Percentiles rank a stretch among this genome's conserved stretches.
Evolutionary conservation across 2,888 invertebrate genomes (phyloP).

Genomic region (Drosophila fungiperda): DNA sequence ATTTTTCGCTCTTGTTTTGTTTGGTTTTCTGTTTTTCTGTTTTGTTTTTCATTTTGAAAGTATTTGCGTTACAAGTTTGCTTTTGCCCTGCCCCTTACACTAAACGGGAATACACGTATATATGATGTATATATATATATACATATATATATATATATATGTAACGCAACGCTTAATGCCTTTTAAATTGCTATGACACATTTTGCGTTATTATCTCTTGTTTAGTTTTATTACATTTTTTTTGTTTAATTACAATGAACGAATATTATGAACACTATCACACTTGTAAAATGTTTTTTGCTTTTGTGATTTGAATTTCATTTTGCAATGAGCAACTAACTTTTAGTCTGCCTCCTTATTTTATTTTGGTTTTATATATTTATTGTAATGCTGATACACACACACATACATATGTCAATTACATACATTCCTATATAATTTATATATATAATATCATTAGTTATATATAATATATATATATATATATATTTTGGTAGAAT

Average conservation of each 20-base stretch:
- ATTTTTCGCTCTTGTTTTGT: constrained; percentile 30
- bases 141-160: constrained; percentile 33
- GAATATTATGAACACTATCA: constrained; percentile 81
- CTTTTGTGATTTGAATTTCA: constrained; percentile 46
- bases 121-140: constrained; percentile 16
- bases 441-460: constrained; percentile 74
- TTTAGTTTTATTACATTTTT: constrained; percentile 16
- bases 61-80: constrained; percentile 58
- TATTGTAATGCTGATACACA: constrained; percentile 67
- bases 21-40: constrained; percentile 20
- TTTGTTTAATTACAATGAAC: constrained; percentile 70
- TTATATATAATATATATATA: constrained; percentile 64
- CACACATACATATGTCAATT: constrained; percentile 63
- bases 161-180: constrained; percentile 46
- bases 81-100: constrained; percentile 41
- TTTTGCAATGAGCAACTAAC: constrained; percentile 70
- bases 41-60: constrained; percentile 49
- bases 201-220: constrained; percentile 30
- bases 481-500: constrained; percentile 66
- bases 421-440: constrained; percentile 62
- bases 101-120: constrained; percentile 35
- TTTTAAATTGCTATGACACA: constrained; percentile 52
- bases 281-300: constrained; percentile 78
- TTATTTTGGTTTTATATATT: constrained; percentile 21
- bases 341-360: constrained; percentile 40